Percentiles rank a stretch among this genome's conserved stretches.
Conservation (phyloP, 2,113 vertebrate species). For the Grus americana region DNA sequence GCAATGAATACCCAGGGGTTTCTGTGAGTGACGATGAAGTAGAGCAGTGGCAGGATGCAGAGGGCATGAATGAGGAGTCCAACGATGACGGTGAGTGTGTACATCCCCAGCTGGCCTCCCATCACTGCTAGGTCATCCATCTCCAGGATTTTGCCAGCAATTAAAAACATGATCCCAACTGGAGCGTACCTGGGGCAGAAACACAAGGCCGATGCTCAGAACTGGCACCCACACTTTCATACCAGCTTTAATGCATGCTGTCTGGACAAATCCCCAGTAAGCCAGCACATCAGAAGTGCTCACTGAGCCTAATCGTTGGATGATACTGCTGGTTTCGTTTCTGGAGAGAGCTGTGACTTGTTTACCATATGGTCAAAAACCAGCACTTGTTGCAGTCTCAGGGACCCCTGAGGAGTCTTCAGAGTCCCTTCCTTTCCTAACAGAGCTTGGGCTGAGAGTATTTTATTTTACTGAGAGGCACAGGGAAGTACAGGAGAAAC, state of each 20-base stretch:
- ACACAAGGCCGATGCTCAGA: not conserved
- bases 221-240: not conserved
- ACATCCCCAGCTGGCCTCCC: constrained; percentile 95
- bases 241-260: not conserved
- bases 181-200: constrained; percentile 87
- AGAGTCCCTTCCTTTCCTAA: not conserved
- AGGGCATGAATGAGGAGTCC: constrained; percentile 92
- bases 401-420: not conserved
- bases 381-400: not conserved
- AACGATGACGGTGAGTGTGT: constrained; percentile 89
- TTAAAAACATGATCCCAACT: constrained; percentile 94
- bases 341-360: not conserved
- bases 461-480: not conserved
- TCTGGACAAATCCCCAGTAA: not conserved
- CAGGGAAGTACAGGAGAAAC: not conserved
- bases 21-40: constrained; percentile 89
- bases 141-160: constrained; percentile 96
- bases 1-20: constrained; percentile 91
- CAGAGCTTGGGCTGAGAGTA: not conserved
- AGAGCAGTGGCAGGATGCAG: constrained; percentile 89
- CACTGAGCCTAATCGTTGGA: not conserved
- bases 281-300: not conserved
- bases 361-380: not conserved
- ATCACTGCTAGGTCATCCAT: constrained; percentile 93
- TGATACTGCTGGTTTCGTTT: not conserved